Base-by-base conservation (phyloP, 2,797 vertebrate species). In the Onychomys torridus region DNA sequence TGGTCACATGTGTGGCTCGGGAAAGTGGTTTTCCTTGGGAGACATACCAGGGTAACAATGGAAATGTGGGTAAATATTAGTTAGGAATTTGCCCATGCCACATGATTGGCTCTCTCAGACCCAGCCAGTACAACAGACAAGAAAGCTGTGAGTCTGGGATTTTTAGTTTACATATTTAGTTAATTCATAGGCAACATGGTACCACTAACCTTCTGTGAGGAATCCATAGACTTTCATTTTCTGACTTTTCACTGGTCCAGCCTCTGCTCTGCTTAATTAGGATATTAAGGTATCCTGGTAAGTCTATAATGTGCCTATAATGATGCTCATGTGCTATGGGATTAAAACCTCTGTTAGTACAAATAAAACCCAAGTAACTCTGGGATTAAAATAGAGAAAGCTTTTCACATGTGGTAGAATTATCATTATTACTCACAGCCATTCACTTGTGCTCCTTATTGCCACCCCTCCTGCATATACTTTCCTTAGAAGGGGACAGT, bases 21-120 rank as follows among this genome's bases (percentile, higher is more conserved):
- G 11, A 67, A 76, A 93, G 13, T 86, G 46, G 21, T 65, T 82
- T 82, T 71, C 73, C 85, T 78, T 93, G 49, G n/a, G 59, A 87
- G 34, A 25, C 29, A 81, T 89, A 32, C 40, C 10, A 49, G 78
- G 29, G 71, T 23, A 43, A 14, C 94, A 6, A 8, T 49, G 25
- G 86, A 88, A 87, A 96, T 67, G 43, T 86, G 14, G 82, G 69
- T 89, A 69, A 55, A 57, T 55, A 9, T 46, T 46, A 29, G 43
- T 46, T 46, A 29, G 43, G 8, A 43, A 27, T 89, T 57, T 65
- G 27, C 14, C 49, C 67, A 2, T n/a, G 37, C 46, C 29, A 4
- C 5, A 12, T 90, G 23, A 57, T 55, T 59, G n/a, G 21, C 67
- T 71, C 89, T 90, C 59, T 81, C 12, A 46, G 61, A 63, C 82